phyloP scores from a whole-genome alignment of 2,797 vertebrate genomes.

The Coluber constrictor region DNA sequence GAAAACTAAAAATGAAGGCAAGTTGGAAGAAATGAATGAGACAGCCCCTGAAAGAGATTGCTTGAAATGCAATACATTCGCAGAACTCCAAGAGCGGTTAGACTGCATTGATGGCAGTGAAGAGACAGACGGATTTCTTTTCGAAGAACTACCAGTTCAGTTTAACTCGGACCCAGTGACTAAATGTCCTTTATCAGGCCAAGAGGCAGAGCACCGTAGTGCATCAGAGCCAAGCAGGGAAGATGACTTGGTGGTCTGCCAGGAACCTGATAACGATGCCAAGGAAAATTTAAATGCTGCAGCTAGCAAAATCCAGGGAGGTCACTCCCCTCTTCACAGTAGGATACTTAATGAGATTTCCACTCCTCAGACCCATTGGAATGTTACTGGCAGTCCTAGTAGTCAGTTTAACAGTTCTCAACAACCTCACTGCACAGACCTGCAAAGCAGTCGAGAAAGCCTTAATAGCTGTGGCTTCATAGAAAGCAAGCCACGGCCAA shows the following conservation, averaged over 20 bases:
- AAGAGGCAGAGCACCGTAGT: slow-evolving; percentile 55
- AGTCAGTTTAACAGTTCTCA: slow-evolving; percentile 72
- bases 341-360: slow-evolving; percentile 65
- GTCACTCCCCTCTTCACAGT: slow-evolving; percentile 68
- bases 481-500: slow-evolving; percentile 85
- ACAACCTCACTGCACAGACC: slow-evolving; percentile 78
- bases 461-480: slow-evolving; percentile 81
- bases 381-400: slow-evolving; percentile 78
- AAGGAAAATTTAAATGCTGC: slow-evolving; percentile 78
- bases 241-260: slow-evolving; percentile 74
- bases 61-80: slow-evolving; percentile 96
- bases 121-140: slow-evolving; percentile 82
- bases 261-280: slow-evolving; percentile 74
- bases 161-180: slow-evolving; percentile 61
- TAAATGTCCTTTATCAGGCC: slow-evolving; percentile 65
- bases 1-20: slow-evolving; percentile 76
- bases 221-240: slow-evolving; percentile 67
- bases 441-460: slow-evolving; percentile 87
- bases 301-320: slow-evolving; percentile 74
- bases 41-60: slow-evolving; percentile 80
- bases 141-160: slow-evolving; percentile 75
- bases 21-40: slow-evolving; percentile 61
- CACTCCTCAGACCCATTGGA: slow-evolving; percentile 78
- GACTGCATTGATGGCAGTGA: slow-evolving; percentile 95
- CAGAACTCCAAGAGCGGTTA: slow-evolving; percentile 93